Evolutionary conservation across 2,797 vertebrate species (phyloP).

Genomic region (Varecia variegata): DNA sequence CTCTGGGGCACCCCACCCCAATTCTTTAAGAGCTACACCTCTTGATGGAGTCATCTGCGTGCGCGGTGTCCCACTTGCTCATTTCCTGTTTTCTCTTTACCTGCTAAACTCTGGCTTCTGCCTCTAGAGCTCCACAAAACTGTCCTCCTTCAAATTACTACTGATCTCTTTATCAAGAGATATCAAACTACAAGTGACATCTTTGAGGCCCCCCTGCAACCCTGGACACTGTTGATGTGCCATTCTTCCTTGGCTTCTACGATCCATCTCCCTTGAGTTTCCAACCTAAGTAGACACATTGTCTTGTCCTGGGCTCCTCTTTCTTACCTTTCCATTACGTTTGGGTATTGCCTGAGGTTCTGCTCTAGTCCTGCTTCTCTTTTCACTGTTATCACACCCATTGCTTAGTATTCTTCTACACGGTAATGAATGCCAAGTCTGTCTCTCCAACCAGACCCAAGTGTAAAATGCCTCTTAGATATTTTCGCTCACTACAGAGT

Average conservation of each 20-base stretch:
- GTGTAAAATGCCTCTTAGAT: background rate
- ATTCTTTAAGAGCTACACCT: background rate
- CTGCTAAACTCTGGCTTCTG: background rate
- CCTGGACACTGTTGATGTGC: background rate
- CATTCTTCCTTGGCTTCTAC: background rate
- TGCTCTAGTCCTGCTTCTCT: background rate
- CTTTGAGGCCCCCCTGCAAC: background rate
- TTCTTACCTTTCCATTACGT: background rate
- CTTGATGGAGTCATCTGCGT: background rate
- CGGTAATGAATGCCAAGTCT: background rate
- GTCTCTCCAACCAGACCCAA: background rate
- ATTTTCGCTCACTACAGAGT: background rate
- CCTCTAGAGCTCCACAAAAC: background rate
- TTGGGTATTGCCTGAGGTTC: background rate
- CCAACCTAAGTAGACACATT: background rate
- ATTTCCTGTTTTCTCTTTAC: background rate
- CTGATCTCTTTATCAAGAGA: background rate
- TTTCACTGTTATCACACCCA: too few species aligned
- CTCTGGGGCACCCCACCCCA: background rate
- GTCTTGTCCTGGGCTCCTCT: background rate
- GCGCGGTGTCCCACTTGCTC: rapidly evolving
- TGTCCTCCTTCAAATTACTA: background rate
- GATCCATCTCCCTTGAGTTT: background rate
- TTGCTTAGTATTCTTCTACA: background rate
- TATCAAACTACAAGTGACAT: background rate